Base-by-base conservation (phyloP, 2,113 vertebrate species). In the Isurus oxyrinchus region DNA sequence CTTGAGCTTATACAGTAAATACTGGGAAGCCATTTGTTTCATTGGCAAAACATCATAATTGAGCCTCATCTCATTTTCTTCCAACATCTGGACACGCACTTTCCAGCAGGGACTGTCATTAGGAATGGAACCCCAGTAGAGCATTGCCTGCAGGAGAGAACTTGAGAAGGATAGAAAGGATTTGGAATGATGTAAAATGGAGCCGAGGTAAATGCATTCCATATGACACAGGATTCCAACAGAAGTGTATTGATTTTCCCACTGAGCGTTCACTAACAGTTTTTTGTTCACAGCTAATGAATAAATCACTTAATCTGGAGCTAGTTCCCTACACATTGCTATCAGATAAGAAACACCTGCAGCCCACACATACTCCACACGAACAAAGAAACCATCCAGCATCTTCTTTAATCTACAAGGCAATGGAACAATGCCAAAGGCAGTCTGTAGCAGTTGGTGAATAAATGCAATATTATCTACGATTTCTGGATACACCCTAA, bases 381-480 rank as follows among this genome's bases (percentile, higher is more conserved):
- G 59, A 90, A 94, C 61, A 94, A 94, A 63, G 93, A 69, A 95
- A 95, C n/a, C n/a, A 95, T 40, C 63, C 93, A 95, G 11, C 40
- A 66, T 44, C 93, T 27, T 91, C 19, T 40, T 40, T 94, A 66
- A 40, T 49, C 63, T 23, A 49, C 61, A 67, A 0, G n/a, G 44
- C 63, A 66, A 44, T 44, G 93, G 61, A 95, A 49, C 63, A 95
- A 67, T 44, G 93, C n/a, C 93, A 95, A 44, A 95, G 40, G 40
- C n/a, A 95, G n/a, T 13, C 57, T 49, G 21, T 67, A 67, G n/a
- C 35, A 69, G 6, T 67, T 40, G 40, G n/a, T 27, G 35, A 13
- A 67, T 44, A 67, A 95, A 49, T 57, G 14, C 7, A 95, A 5
- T 67, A 67, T 59, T 59, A 61, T 14, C 55, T 59, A 13, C 88